Conservation (phyloP, 2,797 vertebrate genomes). For the Phataginus tetradactyla region DNA sequence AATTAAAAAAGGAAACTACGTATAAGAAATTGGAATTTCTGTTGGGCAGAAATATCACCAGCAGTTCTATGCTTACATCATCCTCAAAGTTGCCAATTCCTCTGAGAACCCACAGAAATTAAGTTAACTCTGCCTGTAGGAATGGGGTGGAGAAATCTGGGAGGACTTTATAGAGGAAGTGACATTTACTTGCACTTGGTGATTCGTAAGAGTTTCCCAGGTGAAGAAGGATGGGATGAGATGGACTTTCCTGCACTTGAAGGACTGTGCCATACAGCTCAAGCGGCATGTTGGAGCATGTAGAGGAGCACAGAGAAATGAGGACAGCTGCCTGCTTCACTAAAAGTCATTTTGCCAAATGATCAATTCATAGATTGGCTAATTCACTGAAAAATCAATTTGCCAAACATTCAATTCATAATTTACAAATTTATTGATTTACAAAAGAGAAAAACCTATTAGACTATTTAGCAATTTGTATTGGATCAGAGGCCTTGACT, state of each 20-base stretch:
- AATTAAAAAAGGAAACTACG: neutral
- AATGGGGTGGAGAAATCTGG: neutral
- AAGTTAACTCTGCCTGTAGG: neutral
- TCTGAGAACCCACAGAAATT: neutral
- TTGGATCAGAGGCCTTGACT: neutral
- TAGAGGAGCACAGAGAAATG: neutral
- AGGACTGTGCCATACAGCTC: neutral
- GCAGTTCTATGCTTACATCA: neutral
- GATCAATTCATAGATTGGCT: neutral
- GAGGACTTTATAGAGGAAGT: neutral
- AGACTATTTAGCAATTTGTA: neutral
- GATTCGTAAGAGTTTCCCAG: neutral
- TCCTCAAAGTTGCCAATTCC: neutral
- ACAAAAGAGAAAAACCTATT: neutral
- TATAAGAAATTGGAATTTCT: neutral
- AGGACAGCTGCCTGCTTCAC: neutral
- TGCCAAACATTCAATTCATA: neutral
- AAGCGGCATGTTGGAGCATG: neutral
- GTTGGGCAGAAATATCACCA: neutral
- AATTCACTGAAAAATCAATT: neutral
- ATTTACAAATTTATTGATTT: slow-evolving; percentile 11
- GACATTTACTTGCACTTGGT: neutral
- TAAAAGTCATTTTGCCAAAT: neutral
- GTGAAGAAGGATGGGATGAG: neutral
- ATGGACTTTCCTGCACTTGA: neutral